A percentile compares a stretch with the other conserved stretches of the same genome.
Conservation (phyloP, 2,113 vertebrate genomes). For the Poeciliopsis prolifica region DNA sequence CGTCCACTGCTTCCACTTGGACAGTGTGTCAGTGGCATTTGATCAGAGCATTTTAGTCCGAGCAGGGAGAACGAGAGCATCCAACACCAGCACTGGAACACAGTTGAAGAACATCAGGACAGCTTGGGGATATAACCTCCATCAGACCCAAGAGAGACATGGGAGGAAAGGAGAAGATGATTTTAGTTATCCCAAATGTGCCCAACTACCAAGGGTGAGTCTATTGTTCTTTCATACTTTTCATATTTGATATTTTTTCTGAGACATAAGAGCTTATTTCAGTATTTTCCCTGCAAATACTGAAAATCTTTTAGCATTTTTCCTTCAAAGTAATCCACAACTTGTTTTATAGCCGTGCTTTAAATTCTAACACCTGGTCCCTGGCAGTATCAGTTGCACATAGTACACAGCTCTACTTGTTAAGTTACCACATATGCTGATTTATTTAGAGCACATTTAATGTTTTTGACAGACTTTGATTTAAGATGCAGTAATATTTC, state of each 20-base stretch:
- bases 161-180: slow-evolving; percentile 77
- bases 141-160: slow-evolving; percentile 75
- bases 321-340: slow-evolving; percentile 24
- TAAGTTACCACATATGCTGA: slow-evolving; percentile 25
- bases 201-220: slow-evolving; percentile 73
- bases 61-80: slow-evolving; percentile 41
- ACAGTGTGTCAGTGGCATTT: slow-evolving; percentile 17
- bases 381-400: slow-evolving; percentile 36
- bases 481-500: no score
- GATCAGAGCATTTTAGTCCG: slow-evolving; percentile 55
- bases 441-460: slow-evolving; percentile 17
- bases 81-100: slow-evolving; percentile 30
- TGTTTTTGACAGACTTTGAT: background rate
- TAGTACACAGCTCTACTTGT: slow-evolving; percentile 46
- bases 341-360: slow-evolving; percentile 47
- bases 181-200: slow-evolving; percentile 69
- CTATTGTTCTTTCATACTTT: background rate
- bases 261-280: background rate
- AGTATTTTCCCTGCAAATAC: background rate
- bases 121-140: slow-evolving; percentile 35
- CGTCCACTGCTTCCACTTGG: slow-evolving; percentile 38
- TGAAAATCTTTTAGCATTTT: slow-evolving; percentile 9
- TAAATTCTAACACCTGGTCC: slow-evolving; percentile 65
- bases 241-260: background rate
- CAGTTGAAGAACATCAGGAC: background rate